Evolutionary conservation across 2,797 vertebrate species (phyloP), one percentile per base, ranked within the genome.

Genomic region (Lates japonicus): DNA sequence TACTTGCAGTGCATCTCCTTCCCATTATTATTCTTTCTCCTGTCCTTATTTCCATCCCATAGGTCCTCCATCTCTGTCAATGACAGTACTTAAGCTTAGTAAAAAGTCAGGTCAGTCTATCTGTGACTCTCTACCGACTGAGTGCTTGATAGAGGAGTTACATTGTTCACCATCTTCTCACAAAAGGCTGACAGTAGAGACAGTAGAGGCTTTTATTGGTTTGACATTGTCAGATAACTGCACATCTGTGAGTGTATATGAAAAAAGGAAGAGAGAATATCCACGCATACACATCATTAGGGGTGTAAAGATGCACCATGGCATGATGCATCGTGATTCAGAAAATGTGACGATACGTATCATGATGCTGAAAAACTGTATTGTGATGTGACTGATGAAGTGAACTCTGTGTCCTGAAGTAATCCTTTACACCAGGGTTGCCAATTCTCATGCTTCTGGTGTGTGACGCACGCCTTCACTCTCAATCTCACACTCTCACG

Each of bases 121-220:
- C 42, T 0, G 13, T 51, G 72, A 78, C 78, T 64, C 54, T 1
- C n/a, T 41, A 22, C 48, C 37, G 3, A 46, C 60, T 22, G 5
- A 73, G 54, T 9, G 54, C 22, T 69, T 69, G 73, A 78, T 33
- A 80, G 29, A 19, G 12, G 13, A 77, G 64, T 58, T 62, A 46
- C 31, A 82, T 76, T 80, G 29, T 65, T 70, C 49, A 54, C 54
- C 52, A 44, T 64, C 61, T 41, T 48, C 42, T 69, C 60, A 48
- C 74, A 37, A 44, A 33, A 44, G 22, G 37, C 29, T 13, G 17
- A 67, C 29, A 1, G 4, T 3, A 44, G 42, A 44, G 25, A 29
- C 25, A 29, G 25, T 29, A 29, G 25, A 29, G 25, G 58, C 49
- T 44, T 80, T 61, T 80, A 65, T 76, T 39, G 22, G 41, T 61